Evolutionary conservation across 2,797 vertebrate species (phyloP).

Genomic region (Carapus acus): DNA sequence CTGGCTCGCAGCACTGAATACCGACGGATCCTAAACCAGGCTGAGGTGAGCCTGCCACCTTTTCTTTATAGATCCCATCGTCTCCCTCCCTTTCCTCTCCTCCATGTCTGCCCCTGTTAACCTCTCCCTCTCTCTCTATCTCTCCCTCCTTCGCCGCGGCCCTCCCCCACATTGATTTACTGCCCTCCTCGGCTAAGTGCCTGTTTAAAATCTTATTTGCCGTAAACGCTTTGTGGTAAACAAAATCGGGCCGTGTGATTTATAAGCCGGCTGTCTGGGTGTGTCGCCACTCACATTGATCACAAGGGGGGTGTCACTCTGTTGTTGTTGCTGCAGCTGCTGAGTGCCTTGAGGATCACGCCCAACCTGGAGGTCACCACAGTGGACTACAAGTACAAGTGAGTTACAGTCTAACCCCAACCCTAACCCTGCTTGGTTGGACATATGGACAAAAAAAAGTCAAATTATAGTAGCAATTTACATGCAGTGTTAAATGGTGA

Average conservation of each 20-base stretch:
- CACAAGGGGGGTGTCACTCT: constrained; percentile 36
- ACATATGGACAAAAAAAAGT: too few species aligned
- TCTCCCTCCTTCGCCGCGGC: constrained; percentile 10
- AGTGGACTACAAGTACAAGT: constrained; percentile 98
- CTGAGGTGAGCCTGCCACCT: constrained; percentile 76
- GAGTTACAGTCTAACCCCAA: constrained; percentile 56
- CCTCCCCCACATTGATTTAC: constrained; percentile 64
- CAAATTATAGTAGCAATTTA: too few species aligned
- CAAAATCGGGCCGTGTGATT: constrained; percentile 60
- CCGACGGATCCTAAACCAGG: constrained; percentile 90
- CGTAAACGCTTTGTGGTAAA: constrained; percentile 42
- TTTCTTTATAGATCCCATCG: not conserved
- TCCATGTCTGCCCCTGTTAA: constrained; percentile 17
- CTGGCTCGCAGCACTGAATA: constrained; percentile 92
- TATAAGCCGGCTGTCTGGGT: constrained; percentile 51
- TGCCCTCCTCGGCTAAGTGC: constrained; percentile 57
- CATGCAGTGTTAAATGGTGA: too few species aligned
- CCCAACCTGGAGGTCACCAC: constrained; percentile 85
- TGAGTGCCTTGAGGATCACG: constrained; percentile 87
- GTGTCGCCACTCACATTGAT: constrained; percentile 60
- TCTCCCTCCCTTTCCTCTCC: not conserved
- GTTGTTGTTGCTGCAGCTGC: constrained; percentile 74
- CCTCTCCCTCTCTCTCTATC: constrained; percentile 24
- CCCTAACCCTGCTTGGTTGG: too few species aligned
- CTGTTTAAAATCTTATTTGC: constrained; percentile 67